These are phyloP conservation scores for Exephanes ischioxanthus DNA, from an alignment of 2,888 invertebrate species.

Conservation along the genomic window DNA sequence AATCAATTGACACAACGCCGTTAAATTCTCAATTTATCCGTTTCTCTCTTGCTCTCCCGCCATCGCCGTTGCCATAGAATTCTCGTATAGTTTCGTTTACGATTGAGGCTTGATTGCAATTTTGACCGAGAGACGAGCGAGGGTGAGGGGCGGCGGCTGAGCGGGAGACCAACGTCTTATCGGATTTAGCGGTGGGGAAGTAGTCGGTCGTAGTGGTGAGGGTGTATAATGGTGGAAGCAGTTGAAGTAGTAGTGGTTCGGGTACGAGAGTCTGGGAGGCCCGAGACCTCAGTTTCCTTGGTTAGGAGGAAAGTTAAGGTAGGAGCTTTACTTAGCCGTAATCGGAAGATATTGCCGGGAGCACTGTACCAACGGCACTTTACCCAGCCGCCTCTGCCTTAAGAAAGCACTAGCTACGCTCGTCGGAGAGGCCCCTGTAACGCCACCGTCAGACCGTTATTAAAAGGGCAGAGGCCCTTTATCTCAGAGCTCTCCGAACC, in stretches of 20 bases:
- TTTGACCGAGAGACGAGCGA: conserved; percentile 73
- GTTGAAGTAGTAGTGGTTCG: conserved; percentile 29
- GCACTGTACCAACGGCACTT: conserved; percentile 83
- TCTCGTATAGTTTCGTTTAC: conserved; percentile 68
- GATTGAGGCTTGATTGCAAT: conserved; percentile 79
- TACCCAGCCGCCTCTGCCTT: conserved; percentile 80
- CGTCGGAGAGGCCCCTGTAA: conserved; percentile 74
- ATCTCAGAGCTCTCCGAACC: conserved; percentile 76
- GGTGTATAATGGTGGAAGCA: conserved; percentile 41
- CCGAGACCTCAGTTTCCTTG: conserved; percentile 64
- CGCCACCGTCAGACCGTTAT: conserved; percentile 81
- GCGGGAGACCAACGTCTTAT: conserved; percentile 71
- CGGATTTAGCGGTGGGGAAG: conserved; percentile 72
- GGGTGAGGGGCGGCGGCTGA: conserved; percentile 42
- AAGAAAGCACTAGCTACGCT: conserved; percentile 81
- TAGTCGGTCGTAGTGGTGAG: conserved; percentile 38
- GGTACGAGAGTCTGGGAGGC: conserved; percentile 52
- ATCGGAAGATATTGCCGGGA: conserved; percentile 85
- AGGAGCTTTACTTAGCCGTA: conserved; percentile 84
- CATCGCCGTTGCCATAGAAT: not conserved
- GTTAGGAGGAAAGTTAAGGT: conserved; percentile 67
- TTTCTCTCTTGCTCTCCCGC: conserved; percentile 11
- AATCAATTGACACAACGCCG: conserved; percentile 53
- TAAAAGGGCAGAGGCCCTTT: conserved; percentile 82
- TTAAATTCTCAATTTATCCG: conserved; percentile 13